Percentiles rank a stretch among this genome's conserved stretches.
These are phyloP conservation scores for Lasioglossum malachurum DNA, from an alignment of 2,888 invertebrate genomes.

Conservation along the genomic window DNA sequence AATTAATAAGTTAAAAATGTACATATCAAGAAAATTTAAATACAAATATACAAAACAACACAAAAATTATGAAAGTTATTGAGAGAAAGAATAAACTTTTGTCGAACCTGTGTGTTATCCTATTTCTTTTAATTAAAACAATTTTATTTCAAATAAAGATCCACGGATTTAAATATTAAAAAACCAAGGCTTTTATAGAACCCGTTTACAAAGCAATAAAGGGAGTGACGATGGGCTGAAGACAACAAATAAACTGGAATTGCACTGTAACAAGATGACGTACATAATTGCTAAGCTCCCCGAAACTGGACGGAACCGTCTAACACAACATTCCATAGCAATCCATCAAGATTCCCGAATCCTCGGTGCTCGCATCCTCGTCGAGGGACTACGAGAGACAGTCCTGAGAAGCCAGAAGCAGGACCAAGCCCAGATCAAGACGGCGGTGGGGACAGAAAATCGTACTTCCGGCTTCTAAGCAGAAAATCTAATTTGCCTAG, in stretches of 20 bases:
- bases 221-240: not conserved
- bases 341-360: slow-evolving; percentile 13
- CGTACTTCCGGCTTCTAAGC: slow-evolving; percentile 75
- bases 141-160: not conserved
- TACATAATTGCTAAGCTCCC: not conserved
- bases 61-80: not conserved
- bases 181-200: not conserved
- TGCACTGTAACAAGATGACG: not conserved
- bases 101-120: too few species aligned
- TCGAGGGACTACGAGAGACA: not conserved
- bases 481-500: slow-evolving; percentile 84
- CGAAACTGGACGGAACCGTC: not conserved
- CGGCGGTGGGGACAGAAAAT: slow-evolving; percentile 46
- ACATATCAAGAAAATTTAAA: not conserved
- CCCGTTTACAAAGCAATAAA: not conserved
- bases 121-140: not conserved
- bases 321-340: not conserved
- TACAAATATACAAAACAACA: too few species aligned
- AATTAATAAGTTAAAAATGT: not conserved
- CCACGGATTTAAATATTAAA: not conserved
- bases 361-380: not conserved
- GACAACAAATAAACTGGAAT: not conserved
- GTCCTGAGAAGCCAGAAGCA: slow-evolving; percentile 1
- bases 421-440: not conserved
- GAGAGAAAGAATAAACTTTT: too few species aligned